Percentiles rank a stretch among this genome's conserved stretches.
Evolutionary conservation across 2,797 vertebrate species (phyloP).

Genomic region (Rachycentron canadum): DNA sequence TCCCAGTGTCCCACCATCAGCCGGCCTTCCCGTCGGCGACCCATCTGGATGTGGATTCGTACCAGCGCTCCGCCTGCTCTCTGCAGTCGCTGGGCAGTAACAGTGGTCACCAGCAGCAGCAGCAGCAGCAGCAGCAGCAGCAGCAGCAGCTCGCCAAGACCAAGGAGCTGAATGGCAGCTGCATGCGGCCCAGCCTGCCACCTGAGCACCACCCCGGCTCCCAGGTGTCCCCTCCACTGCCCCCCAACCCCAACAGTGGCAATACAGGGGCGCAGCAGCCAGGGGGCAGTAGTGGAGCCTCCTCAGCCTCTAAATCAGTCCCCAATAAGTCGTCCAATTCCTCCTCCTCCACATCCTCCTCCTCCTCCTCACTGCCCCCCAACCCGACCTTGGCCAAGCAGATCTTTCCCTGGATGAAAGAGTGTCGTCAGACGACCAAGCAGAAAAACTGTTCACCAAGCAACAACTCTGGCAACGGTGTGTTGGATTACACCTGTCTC

Average conservation of each 20-base stretch:
- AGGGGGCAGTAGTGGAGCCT: conserved; percentile 78
- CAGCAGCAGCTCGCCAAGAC: conserved; percentile 88
- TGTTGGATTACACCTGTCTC: conserved; percentile 73
- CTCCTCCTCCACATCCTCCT: conserved; percentile 75
- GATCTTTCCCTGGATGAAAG: conserved; percentile 99
- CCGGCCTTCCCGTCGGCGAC: conserved; percentile 89
- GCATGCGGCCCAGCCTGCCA: conserved; percentile 91
- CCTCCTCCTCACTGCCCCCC: conserved; percentile 88
- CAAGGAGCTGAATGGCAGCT: conserved; percentile 97
- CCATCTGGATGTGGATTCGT: conserved; percentile 92
- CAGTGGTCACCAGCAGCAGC: conserved; percentile 79
- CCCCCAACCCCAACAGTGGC: conserved; percentile 84
- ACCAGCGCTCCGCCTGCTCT: conserved; percentile 95
- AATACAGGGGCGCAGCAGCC: conserved; percentile 87
- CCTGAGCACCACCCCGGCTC: conserved; percentile 90
- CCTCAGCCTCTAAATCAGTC: conserved; percentile 81
- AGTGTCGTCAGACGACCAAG: conserved; percentile 95
- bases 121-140: conserved; percentile 76
- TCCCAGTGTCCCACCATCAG: conserved; percentile 82
- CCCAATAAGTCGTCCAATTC: conserved; percentile 79
- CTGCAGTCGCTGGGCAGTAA: conserved; percentile 90
- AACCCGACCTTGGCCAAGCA: conserved; percentile 93
- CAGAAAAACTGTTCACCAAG: conserved; percentile 96
- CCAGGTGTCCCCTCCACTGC: conserved; percentile 88
- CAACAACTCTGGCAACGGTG: conserved; percentile 91